phyloP scores from a whole-genome alignment of 2,888 invertebrate species.

The Dolichomitus sp. region DNA sequence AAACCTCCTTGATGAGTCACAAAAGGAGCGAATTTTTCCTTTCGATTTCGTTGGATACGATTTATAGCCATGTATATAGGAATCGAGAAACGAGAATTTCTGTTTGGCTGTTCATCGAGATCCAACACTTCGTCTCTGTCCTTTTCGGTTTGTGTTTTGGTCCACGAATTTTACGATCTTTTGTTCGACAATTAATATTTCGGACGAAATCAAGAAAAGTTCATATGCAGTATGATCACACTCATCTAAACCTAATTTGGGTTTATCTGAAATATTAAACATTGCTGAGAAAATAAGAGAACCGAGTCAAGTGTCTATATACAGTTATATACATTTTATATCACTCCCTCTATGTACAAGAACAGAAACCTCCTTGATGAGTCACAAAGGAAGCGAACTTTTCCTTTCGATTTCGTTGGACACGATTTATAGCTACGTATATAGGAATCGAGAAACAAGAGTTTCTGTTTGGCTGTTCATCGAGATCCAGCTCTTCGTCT shows the following conservation, averaged over 20 bases:
- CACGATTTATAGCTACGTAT: conserved; percentile 54
- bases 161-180: no score
- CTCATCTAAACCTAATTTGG: no score
- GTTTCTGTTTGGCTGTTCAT: conserved; percentile 43
- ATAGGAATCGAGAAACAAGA: conserved; percentile 40
- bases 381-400: conserved; percentile 39
- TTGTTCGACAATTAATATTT: no score
- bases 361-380: conserved; percentile 44
- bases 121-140: conserved; percentile 4
- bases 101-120: conserved; percentile 33
- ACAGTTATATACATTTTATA: no score
- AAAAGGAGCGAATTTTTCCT: conserved; percentile 26
- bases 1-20: conserved; percentile 53
- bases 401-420: conserved; percentile 33
- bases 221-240: no score
- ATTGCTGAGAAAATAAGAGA: no score
- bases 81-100: conserved; percentile 49
- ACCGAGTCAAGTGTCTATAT: no score
- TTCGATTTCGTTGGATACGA: conserved; percentile 41
- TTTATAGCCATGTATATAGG: conserved; percentile 48
- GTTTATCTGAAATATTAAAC: no score
- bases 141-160: no score
- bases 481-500: conserved; percentile 17
- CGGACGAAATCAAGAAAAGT: no score
- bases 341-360: background rate